Evolutionary conservation across 2,797 vertebrate genomes (phyloP), one percentile per base, ranked within the genome.

Genomic region (Tauraco hartlaubi): DNA sequence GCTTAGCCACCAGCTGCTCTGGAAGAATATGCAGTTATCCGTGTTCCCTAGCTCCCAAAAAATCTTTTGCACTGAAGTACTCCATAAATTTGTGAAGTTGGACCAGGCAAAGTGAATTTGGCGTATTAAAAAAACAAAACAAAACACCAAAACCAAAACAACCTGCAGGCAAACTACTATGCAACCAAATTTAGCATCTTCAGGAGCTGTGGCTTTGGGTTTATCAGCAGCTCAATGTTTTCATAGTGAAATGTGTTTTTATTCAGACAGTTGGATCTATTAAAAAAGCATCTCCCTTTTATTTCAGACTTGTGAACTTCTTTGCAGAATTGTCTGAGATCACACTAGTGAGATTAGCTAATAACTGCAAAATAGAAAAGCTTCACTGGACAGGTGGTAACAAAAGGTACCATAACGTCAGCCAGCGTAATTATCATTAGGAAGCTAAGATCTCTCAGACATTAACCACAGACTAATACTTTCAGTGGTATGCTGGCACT

Each of bases 381-480:
- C 97, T 96, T 91, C 69, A 94, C 3, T 94, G 97, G 92, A 37
- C 92, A 98, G 81, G 81, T 97, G 83, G 80, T 97, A 73, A 80
- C 74, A 78, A 86, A 79, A 91, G 95, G 96, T 68, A 71, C 95
- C 37, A 7, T 72, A 6, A 94, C 97, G 14, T 94, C 96, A 5
- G 63, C 58, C 49, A 96, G 61, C 26, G 17, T 97, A 35, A 85
- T 95, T 79, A 92, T 97, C 49, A 51, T 97, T 84, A 88, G 68
- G 46, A 90, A 97, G 96, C 96, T 98, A 88, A 98, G 94, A 62
- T 88, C 31, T 62, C 55, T 58, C 59, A 92, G 58, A 49, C 52
- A 5, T 74, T 62, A 87, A n/a, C 20, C 35, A 10, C 64, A 71
- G 59, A 46, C 16, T 75, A 56, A 64, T 72, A 26, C 19, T 64